Evolutionary conservation across 2,113 vertebrate genomes (phyloP).

Genomic region (Spea multiplicata): DNA sequence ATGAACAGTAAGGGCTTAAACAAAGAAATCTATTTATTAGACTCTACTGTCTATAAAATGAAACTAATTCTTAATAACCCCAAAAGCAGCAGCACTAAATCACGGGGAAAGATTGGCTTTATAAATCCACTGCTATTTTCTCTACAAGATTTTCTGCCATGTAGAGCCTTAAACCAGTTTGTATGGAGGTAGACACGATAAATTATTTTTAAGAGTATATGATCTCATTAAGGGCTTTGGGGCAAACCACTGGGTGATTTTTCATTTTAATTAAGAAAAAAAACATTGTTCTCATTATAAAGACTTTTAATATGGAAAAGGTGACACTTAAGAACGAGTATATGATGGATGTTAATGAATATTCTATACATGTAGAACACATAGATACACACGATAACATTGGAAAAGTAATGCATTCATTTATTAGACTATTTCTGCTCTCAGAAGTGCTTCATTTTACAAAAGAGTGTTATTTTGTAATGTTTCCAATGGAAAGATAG

Average conservation of each 20-base stretch:
- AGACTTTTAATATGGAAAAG: constrained; percentile 20
- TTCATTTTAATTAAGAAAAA: constrained; percentile 42
- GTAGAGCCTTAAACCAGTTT: constrained; percentile 2
- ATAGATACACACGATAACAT: no score
- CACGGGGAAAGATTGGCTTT: constrained; percentile 2
- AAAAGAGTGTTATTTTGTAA: no score
- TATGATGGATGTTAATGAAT: constrained; percentile 27
- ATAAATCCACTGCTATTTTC: not conserved
- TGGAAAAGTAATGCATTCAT: no score
- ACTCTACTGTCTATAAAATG: not conserved
- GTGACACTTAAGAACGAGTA: constrained; percentile 10
- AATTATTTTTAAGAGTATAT: constrained; percentile 17
- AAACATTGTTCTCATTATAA: constrained; percentile 29
- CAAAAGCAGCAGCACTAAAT: not conserved
- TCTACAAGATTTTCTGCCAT: constrained; percentile 2
- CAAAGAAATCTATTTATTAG: not conserved
- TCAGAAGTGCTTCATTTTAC: no score
- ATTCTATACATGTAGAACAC: no score
- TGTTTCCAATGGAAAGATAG: no score
- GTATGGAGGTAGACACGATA: constrained; percentile 24
- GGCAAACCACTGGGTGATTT: constrained; percentile 33
- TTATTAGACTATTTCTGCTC: no score
- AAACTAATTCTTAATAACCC: not conserved
- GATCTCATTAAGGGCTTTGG: constrained; percentile 38
- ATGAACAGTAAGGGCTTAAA: not conserved